Percentiles rank a stretch among this genome's conserved stretches.
phyloP scores from a whole-genome alignment of 2,113 vertebrate species.

The Phrynosoma blainvillii region DNA sequence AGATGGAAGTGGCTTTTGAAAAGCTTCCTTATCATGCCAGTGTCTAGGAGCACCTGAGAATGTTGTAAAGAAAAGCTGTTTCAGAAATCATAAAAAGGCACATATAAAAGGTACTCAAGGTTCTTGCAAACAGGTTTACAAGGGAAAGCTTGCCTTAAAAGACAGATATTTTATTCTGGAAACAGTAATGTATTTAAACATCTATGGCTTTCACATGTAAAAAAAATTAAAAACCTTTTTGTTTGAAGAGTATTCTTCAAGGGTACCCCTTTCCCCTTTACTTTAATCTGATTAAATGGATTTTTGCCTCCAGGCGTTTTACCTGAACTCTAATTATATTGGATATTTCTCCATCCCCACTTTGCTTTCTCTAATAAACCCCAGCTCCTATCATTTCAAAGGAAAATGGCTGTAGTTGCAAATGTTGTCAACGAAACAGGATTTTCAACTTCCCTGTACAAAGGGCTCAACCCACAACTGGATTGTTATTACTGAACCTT shows the following conservation, averaged over 20 bases:
- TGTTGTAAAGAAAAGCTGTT: constrained; percentile 57
- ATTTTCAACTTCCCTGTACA: background rate
- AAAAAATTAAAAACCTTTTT: background rate
- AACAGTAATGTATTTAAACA: constrained; percentile 46
- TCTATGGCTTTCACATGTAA: constrained; percentile 29
- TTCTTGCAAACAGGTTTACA: constrained; percentile 39
- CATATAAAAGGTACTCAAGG: constrained; percentile 40
- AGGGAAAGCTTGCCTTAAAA: constrained; percentile 36
- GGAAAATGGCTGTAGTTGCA: background rate
- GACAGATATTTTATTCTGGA: constrained; percentile 48
- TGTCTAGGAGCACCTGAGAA: constrained; percentile 67
- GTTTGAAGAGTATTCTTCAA: background rate
- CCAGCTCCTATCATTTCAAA: background rate
- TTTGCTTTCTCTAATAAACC: constrained; percentile 5
- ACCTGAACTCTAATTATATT: background rate
- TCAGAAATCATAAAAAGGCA: background rate
- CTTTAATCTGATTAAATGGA: constrained; percentile 64
- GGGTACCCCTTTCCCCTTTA: constrained; percentile 14
- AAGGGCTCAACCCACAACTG: background rate
- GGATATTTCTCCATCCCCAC: background rate
- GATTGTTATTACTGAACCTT: background rate
- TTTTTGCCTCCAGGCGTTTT: constrained; percentile 25
- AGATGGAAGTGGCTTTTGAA: constrained; percentile 72
- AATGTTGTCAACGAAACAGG: background rate
- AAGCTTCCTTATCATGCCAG: constrained; percentile 55